Conservation (phyloP, 2,113 vertebrate species). For the Myocastor coypus region DNA sequence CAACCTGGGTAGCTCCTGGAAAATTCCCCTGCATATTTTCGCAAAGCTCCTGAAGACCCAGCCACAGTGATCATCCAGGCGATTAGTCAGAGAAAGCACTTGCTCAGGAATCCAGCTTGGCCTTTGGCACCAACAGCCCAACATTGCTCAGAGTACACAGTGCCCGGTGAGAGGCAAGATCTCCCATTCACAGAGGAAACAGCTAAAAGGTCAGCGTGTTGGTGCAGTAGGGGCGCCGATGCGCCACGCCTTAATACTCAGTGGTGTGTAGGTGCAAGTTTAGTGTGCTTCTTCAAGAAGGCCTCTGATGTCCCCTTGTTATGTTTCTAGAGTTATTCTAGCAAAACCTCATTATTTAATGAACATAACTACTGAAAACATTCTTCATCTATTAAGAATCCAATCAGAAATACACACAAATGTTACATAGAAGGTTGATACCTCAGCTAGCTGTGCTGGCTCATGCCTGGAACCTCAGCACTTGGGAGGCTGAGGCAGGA, state of each 20-base stretch:
- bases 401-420: background rate
- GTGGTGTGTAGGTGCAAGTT: background rate
- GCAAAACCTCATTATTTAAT: background rate
- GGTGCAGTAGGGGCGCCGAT: background rate
- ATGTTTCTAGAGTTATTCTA: background rate
- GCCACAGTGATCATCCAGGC: background rate
- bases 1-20: constrained; percentile 70
- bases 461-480: background rate
- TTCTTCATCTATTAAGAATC: background rate
- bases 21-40: constrained; percentile 74
- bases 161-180: background rate
- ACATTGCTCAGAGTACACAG: background rate
- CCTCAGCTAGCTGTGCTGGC: background rate
- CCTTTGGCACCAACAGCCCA: background rate
- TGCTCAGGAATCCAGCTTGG: constrained; percentile 46
- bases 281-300: background rate
- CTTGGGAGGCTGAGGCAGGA: background rate
- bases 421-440: background rate
- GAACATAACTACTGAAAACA: background rate
- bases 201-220: background rate
- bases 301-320: background rate
- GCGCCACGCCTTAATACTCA: too few relatives aligned
- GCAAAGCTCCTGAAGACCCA: constrained; percentile 2
- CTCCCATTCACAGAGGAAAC: background rate
- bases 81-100: background rate